A percentile compares a stretch with the other conserved stretches of the same genome.
Conservation (phyloP, 2,113 vertebrate species). For the Balaenoptera acutorostrata region DNA sequence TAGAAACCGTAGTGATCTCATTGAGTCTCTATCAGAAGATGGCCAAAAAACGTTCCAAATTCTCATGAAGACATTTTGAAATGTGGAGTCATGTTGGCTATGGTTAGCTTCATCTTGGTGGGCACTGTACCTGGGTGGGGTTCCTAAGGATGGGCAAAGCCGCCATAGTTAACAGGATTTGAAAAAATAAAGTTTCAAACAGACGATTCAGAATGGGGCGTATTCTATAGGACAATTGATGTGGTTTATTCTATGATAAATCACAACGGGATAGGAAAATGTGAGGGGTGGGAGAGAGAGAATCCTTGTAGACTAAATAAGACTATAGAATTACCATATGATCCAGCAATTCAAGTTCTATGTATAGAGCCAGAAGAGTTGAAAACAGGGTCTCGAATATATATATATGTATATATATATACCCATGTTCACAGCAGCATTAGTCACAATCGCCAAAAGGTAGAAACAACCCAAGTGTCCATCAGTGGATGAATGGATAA, state of each 20-base stretch:
- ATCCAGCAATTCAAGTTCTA: not conserved
- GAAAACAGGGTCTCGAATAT: not conserved
- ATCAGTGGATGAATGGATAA: not conserved
- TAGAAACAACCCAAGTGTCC: not conserved
- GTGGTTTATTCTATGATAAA: not conserved
- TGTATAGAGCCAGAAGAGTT: not conserved
- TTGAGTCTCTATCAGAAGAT: too few relatives aligned
- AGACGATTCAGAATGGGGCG: not conserved
- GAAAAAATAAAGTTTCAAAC: not conserved
- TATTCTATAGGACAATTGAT: not conserved
- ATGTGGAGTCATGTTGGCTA: accelerated
- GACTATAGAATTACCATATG: not conserved
- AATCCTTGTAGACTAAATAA: too few relatives aligned
- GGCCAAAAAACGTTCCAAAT: not conserved
- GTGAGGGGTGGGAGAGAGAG: too few relatives aligned
- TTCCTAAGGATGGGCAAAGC: not conserved
- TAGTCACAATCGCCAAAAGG: not conserved
- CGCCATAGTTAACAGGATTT: not conserved
- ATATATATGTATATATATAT: not conserved
- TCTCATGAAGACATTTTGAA: not conserved
- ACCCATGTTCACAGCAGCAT: not conserved
- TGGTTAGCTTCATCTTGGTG: not conserved
- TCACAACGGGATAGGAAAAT: not conserved
- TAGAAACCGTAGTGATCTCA: accelerated
- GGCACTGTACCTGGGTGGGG: not conserved